Evolutionary conservation across 2,797 vertebrate species (phyloP), one percentile per base, ranked within the genome.

Genomic region (Hydrophis major): DNA sequence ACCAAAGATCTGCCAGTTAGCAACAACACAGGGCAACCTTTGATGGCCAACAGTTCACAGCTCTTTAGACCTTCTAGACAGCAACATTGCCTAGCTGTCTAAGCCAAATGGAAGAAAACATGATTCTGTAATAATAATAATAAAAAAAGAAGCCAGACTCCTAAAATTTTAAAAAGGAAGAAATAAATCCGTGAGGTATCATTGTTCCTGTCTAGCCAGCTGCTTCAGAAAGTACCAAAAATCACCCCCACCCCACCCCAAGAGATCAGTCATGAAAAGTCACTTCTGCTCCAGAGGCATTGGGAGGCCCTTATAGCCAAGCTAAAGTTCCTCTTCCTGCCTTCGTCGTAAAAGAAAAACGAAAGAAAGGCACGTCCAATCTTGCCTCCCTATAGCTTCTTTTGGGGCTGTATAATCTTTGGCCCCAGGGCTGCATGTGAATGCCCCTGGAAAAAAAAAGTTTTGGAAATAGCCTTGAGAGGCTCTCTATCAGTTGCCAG

Each of bases 1-100:
- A n/a, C 86, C 63, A 47, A 63, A 89, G 89, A 93, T 57, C 37
- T 88, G 92, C 27, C 89, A 90, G 74, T 93, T 86, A 87, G 89
- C 87, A 89, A 86, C 57, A 91, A 56, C 69, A 63, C 1, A 2
- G 57, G 89, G 57, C 20, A 53, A 93, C 90, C 93, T 93, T 93
- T 86, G 69, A 53, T 63, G 87, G 69, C 90, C 87, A 83, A 14
- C 90, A 83, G n/a, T 89, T 91, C 90, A n/a, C 18, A 89, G 69
- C 50, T n/a, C 87, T 50, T 50, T 42, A 42, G 69, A 89, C 87
- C 56, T 93, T 88, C n/a, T 66, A 69, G 61, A 89, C 87, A 88
- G 83, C 63, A 8, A 47, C 50, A 56, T 88, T 6, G 42, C 55
- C 87, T 61, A 37, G 87, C 87, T 89, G 57, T 63, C 47, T 63